Evolutionary conservation across 2,797 vertebrate species (phyloP).

Genomic region (Vultur gryphus): DNA sequence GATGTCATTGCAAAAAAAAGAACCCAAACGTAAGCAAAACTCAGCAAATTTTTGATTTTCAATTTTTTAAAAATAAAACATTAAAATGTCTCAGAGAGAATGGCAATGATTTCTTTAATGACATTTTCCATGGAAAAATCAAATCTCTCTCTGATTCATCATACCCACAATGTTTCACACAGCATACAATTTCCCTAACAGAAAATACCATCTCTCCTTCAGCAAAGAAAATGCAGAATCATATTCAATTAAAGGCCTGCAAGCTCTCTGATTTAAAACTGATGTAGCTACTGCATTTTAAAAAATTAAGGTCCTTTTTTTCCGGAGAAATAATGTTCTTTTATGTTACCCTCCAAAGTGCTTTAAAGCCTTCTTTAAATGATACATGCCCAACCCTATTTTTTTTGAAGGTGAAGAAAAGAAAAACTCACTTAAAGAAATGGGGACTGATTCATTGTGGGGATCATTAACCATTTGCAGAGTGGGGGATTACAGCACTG

Average conservation of each 20-base stretch:
- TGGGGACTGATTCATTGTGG: neutral
- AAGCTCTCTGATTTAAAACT: neutral
- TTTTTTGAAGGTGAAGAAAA: neutral
- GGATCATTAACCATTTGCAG: neutral
- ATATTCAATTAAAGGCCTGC: slow-evolving; percentile 5
- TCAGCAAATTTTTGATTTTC: neutral
- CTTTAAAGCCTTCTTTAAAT: neutral
- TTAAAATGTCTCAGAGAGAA: neutral
- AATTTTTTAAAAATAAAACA: rapidly evolving
- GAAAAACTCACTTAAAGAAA: neutral
- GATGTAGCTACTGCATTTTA: neutral
- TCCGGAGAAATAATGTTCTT: neutral
- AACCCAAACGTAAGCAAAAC: neutral
- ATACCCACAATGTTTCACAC: neutral
- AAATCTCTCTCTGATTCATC: neutral
- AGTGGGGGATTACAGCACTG: neutral
- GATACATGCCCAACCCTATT: neutral
- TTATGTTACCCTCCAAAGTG: neutral
- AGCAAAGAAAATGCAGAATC: neutral
- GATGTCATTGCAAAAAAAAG: neutral
- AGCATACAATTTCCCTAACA: slow-evolving; percentile 1
- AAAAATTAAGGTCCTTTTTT: neutral
- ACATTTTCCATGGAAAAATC: slow-evolving; percentile 8
- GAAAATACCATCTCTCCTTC: neutral
- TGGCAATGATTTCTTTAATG: neutral